phyloP scores from a whole-genome alignment of 2,113 vertebrate genomes.

The Nansenia antarctica region DNA sequence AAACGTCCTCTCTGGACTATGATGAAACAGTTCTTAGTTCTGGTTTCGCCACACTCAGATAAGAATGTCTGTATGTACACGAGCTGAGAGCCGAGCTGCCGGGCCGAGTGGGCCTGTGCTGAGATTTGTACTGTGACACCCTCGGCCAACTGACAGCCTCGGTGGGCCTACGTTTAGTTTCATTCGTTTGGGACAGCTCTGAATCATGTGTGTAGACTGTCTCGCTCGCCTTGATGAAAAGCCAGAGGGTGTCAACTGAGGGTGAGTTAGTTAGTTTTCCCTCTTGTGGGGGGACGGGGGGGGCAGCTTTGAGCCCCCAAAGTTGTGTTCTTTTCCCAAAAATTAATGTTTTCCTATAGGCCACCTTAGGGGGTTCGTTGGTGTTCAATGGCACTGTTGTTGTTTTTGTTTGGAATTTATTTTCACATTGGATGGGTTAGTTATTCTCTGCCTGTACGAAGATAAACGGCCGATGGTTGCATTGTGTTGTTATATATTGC shows the following conservation, averaged over 20 bases:
- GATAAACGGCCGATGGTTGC: no score
- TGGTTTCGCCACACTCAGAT: not conserved
- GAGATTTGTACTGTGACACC: slow-evolving; percentile 12
- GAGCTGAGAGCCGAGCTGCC: slow-evolving; percentile 14
- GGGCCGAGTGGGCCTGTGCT: slow-evolving; percentile 3
- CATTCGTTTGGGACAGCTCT: slow-evolving; percentile 9
- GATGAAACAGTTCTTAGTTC: no score
- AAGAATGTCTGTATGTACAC: slow-evolving; percentile 3
- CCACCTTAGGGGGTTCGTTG: not conserved
- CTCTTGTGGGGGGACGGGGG: not conserved
- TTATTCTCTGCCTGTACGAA: not conserved
- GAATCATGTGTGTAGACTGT: slow-evolving; percentile 19
- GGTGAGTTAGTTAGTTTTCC: not conserved
- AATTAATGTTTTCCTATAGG: slow-evolving; percentile 3
- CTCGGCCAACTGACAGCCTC: slow-evolving; percentile 21
- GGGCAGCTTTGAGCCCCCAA: not conserved
- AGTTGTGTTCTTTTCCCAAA: not conserved
- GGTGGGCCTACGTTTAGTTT: no score
- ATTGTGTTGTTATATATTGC: no score
- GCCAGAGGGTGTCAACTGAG: not conserved
- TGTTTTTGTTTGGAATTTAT: not conserved
- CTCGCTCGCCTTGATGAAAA: slow-evolving; percentile 13
- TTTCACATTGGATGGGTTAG: no score
- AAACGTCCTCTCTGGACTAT: no score
- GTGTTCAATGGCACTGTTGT: not conserved